Evolutionary conservation across 2,113 vertebrate genomes (phyloP).

Genomic region (Tenrec ecaudatus): DNA sequence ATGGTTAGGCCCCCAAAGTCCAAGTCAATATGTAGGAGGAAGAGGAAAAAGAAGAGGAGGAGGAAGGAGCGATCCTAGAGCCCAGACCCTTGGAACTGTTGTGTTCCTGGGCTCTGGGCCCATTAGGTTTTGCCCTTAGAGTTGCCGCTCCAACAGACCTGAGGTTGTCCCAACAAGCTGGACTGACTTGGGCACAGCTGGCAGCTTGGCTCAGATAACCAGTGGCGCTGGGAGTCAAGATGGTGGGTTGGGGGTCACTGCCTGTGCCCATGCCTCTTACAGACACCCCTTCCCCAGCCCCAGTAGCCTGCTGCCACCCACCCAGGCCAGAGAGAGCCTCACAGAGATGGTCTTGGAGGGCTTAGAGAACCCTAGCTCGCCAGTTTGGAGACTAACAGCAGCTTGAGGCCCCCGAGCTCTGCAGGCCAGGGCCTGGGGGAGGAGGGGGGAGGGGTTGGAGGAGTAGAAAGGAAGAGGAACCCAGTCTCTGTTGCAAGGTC

Average conservation of each 20-base stretch:
- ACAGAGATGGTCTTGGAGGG: not conserved
- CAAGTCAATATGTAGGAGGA: not conserved
- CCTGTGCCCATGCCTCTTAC: not conserved
- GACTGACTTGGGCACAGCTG: too few relatives aligned
- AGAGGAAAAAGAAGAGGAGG: too few relatives aligned
- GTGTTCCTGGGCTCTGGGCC: not conserved
- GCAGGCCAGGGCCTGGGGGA: too few relatives aligned
- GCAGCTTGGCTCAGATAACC: too few relatives aligned
- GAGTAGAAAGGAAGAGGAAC: too few relatives aligned
- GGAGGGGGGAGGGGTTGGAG: too few relatives aligned
- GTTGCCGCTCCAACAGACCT: not conserved
- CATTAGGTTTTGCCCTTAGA: not conserved
- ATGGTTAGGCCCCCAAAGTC: not conserved
- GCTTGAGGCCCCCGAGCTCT: not conserved
- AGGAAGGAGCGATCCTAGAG: too few relatives aligned
- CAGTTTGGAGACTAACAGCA: not conserved
- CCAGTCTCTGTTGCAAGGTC: too few relatives aligned
- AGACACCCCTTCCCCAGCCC: not conserved
- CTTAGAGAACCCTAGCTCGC: not conserved
- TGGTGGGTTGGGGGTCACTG: not conserved
- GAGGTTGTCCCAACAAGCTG: too few relatives aligned
- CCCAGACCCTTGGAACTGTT: not conserved
- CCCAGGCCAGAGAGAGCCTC: not conserved
- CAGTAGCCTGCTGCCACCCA: too few relatives aligned
- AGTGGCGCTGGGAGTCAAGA: not conserved